phyloP scores from a whole-genome alignment of 1,140 invertebrate genomes.

The Orchesella cincta region DNA sequence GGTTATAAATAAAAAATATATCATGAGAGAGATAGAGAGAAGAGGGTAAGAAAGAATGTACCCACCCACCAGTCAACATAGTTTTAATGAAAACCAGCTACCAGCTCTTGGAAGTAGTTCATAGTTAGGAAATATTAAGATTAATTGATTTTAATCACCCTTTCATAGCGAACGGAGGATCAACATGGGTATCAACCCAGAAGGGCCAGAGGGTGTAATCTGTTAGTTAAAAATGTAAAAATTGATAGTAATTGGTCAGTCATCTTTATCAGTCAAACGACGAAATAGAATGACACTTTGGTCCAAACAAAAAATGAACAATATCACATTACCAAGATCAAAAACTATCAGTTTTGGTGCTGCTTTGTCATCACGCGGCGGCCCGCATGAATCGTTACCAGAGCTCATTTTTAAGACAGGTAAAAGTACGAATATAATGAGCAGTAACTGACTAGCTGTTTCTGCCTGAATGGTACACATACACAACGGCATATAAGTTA shows the following conservation, averaged over 20 bases:
- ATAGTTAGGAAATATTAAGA: background rate
- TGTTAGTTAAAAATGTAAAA: constrained; percentile 53
- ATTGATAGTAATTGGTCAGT: background rate
- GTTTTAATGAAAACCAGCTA: too few species aligned
- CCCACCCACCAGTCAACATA: too few species aligned
- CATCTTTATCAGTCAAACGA: background rate
- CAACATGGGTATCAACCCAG: constrained; percentile 72
- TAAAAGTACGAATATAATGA: too few species aligned
- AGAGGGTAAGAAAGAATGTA: too few species aligned
- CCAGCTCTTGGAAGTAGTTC: too few species aligned
- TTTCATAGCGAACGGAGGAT: constrained; percentile 65
- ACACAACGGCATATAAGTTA: too few species aligned
- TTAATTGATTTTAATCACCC: constrained; percentile 18
- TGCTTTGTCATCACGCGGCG: background rate
- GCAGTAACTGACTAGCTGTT: too few species aligned
- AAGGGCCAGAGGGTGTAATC: constrained; percentile 79
- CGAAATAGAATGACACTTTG: background rate
- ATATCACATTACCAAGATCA: constrained; percentile 60
- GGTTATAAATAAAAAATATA: too few species aligned
- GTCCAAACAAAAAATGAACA: background rate
- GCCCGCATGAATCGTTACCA: background rate
- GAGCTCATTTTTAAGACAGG: background rate
- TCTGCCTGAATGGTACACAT: too few species aligned
- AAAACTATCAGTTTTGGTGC: constrained; percentile 62
- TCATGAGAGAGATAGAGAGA: too few species aligned